phyloP scores from a whole-genome alignment of 2,888 invertebrate genomes.

The Aphelenchoides bicaudatus region DNA sequence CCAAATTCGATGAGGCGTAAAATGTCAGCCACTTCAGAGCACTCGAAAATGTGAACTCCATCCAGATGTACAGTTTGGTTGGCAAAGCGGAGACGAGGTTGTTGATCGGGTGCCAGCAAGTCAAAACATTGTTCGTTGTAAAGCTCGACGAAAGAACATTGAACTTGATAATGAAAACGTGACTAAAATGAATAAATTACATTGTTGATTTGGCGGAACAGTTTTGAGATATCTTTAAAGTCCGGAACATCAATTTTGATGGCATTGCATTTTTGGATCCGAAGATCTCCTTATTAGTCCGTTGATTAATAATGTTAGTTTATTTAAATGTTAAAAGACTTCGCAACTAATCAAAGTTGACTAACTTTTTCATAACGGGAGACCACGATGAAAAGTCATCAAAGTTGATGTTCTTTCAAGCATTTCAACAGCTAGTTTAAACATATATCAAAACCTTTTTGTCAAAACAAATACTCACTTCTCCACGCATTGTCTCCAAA shows the following conservation, averaged over 20 bases:
- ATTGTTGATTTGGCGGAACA: neutral
- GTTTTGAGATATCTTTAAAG: too few species aligned
- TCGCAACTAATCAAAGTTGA: too few species aligned
- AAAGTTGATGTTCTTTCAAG: too few species aligned
- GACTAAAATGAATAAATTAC: neutral
- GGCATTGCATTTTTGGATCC: too few species aligned
- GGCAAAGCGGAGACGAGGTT: slow-evolving; percentile 4
- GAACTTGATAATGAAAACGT: neutral
- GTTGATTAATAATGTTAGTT: too few species aligned
- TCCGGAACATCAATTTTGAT: too few species aligned
- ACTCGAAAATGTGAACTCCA: neutral
- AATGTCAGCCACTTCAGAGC: neutral
- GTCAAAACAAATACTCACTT: neutral
- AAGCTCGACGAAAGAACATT: neutral
- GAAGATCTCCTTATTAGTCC: too few species aligned
- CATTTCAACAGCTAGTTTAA: too few species aligned
- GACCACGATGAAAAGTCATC: too few species aligned
- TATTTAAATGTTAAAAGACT: too few species aligned
- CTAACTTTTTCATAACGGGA: too few species aligned
- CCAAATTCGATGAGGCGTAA: neutral
- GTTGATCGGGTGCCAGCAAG: slow-evolving; percentile 5
- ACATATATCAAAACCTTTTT: too few species aligned
- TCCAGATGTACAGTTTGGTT: slow-evolving; percentile 1
- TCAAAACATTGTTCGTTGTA: neutral
- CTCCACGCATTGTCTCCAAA: neutral